A percentile compares a stretch with the other conserved stretches of the same genome.
These are phyloP conservation scores for Carassius carassius DNA, from an alignment of 2,113 vertebrate species.

Conservation along the genomic window DNA sequence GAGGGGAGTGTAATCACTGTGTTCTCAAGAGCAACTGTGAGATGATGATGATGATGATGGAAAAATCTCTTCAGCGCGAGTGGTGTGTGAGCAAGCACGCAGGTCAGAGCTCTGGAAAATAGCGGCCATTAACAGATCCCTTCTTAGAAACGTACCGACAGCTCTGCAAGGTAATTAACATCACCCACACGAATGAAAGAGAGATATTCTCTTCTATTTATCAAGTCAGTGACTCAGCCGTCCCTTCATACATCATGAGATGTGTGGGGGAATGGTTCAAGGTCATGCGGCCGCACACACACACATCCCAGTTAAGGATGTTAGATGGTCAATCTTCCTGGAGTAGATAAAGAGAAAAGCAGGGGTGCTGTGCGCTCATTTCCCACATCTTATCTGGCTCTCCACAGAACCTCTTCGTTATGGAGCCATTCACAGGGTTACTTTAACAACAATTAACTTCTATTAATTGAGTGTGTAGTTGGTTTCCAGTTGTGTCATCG, in stretches of 20 bases:
- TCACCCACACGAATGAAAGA: constrained; percentile 1
- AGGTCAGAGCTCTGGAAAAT: constrained; percentile 25
- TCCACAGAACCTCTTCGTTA: not conserved
- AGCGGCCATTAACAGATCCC: not conserved
- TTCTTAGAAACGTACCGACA: not conserved
- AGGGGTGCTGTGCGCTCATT: not conserved
- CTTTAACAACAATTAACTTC: constrained; percentile 15
- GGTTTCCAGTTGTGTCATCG: not conserved
- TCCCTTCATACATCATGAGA: constrained; percentile 9
- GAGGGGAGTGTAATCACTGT: not conserved
- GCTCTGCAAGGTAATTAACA: not conserved
- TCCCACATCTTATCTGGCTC: constrained; percentile 24
- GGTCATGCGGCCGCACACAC: not conserved
- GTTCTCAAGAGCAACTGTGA: not conserved
- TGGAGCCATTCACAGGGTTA: not conserved
- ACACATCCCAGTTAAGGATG: not conserved
- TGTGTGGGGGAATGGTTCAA: constrained; percentile 25
- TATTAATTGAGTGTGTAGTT: constrained; percentile 30
- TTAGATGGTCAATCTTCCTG: constrained; percentile 21
- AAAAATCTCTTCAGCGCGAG: not conserved
- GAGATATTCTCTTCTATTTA: constrained; percentile 18
- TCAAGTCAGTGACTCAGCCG: constrained; percentile 20
- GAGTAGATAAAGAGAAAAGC: constrained; percentile 31
- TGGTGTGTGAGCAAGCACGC: not conserved
- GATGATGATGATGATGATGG: not conserved